Conservation (phyloP, 2,888 invertebrate genomes). For the Dasysyrphus tricinctus region DNA sequence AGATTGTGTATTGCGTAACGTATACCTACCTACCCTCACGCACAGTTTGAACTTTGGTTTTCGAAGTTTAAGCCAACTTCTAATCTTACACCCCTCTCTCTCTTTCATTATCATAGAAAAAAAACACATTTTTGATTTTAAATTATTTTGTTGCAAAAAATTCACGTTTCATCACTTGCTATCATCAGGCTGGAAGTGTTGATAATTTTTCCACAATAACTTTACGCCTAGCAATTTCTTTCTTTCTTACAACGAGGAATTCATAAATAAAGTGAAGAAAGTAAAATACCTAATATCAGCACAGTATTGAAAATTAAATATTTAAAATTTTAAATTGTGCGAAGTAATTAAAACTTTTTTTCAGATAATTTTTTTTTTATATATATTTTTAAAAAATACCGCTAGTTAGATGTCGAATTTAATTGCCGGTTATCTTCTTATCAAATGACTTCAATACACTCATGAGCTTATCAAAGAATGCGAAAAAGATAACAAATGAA, state of each 20-base stretch:
- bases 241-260: no score
- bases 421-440: not conserved
- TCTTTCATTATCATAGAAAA: not conserved
- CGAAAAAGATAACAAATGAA: not conserved
- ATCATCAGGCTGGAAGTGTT: no score
- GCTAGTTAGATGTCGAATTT: not conserved
- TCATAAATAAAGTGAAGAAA: no score
- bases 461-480: constrained; percentile 7
- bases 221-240: no score
- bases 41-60: not conserved
- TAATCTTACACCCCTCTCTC: not conserved
- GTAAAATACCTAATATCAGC: no score
- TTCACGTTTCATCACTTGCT: no score
- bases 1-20: not conserved
- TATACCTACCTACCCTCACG: not conserved
- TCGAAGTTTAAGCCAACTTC: not conserved
- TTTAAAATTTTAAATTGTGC: no score
- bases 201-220: no score
- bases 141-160: no score
- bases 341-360: no score
- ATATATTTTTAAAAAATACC: not conserved
- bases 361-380: not conserved
- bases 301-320: no score
- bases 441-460: constrained; percentile 8
- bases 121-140: no score